Conservation (phyloP, 1,140 invertebrate genomes). For the roundworm (Caenorhabditis elegans) region DNA sequence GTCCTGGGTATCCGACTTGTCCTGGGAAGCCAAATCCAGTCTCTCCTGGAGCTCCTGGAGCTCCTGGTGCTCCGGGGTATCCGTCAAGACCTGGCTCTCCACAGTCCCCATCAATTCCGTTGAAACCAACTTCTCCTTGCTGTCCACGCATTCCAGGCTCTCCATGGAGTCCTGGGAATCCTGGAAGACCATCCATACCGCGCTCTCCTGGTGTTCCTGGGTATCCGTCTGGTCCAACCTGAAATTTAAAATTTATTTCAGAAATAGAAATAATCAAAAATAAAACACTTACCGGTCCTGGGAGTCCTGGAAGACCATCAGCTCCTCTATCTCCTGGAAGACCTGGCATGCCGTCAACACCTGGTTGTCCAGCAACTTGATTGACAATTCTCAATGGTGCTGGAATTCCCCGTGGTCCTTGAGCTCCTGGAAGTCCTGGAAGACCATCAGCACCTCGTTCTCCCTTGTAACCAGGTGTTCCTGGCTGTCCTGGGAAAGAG, state of each 20-base stretch:
- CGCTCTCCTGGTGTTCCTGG: slow-evolving; percentile 45
- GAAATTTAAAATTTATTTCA: background rate
- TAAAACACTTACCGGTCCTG: slow-evolving; percentile 21
- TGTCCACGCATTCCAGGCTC: slow-evolving; percentile 44
- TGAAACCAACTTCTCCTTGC: slow-evolving; percentile 46
- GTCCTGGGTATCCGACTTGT: slow-evolving; percentile 45
- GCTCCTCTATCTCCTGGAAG: slow-evolving; percentile 43
- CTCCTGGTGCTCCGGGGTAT: slow-evolving; percentile 43
- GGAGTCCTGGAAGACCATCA: slow-evolving; percentile 44
- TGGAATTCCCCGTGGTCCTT: slow-evolving; percentile 38
- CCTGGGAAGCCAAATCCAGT: slow-evolving; percentile 46
- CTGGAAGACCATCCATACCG: slow-evolving; percentile 47
- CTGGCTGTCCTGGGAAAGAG: slow-evolving; percentile 40
- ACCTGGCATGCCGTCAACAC: slow-evolving; percentile 44
- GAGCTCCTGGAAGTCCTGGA: slow-evolving; percentile 33
- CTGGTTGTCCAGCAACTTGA: slow-evolving; percentile 50
- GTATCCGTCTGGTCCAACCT: slow-evolving; percentile 35
- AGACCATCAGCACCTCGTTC: slow-evolving; percentile 27
- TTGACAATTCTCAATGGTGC: slow-evolving; percentile 10
- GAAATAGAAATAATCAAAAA: background rate
- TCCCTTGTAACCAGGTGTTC: slow-evolving; percentile 38
- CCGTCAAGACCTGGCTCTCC: slow-evolving; percentile 45
- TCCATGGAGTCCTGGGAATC: slow-evolving; percentile 54
- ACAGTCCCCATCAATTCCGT: slow-evolving; percentile 45
- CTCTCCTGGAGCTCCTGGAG: slow-evolving; percentile 42